Evolutionary conservation across 2,888 invertebrate genomes (phyloP).

Genomic region (Crepidodera aurea): DNA sequence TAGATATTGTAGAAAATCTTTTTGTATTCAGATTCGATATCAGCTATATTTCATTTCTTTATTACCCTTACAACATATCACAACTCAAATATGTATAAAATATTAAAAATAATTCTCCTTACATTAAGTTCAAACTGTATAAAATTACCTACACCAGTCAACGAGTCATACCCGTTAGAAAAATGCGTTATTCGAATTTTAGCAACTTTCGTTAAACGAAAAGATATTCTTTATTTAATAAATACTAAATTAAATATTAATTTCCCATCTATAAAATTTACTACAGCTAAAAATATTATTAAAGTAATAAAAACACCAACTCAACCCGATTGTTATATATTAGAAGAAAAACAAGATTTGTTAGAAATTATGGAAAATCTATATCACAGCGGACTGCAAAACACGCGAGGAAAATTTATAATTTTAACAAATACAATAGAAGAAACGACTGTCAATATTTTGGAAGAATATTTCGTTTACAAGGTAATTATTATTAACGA

Average conservation of each 20-base stretch:
- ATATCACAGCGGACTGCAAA: not conserved
- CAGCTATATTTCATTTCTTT: no score
- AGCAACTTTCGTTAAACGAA: not conserved
- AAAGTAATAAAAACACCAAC: not conserved
- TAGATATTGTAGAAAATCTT: no score
- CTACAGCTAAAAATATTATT: not conserved
- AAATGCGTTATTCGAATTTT: not conserved
- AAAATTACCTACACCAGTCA: no score
- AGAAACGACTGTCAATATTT: not conserved
- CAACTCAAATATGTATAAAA: no score
- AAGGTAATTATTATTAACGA: not conserved
- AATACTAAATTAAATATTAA: not conserved
- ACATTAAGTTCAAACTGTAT: no score
- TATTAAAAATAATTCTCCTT: no score
- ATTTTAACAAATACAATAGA: not conserved
- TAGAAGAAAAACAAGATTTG: not conserved
- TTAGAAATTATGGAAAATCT: not conserved
- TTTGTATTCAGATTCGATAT: no score
- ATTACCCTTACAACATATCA: no score
- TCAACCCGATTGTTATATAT: not conserved
- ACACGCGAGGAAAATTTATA: not conserved
- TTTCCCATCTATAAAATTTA: not conserved
- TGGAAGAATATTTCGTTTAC: slow-evolving; percentile 2
- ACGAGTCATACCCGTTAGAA: not conserved
- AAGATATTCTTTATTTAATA: not conserved